phyloP scores from a whole-genome alignment of 2,113 vertebrate genomes.

The Tapirus terrestris region DNA sequence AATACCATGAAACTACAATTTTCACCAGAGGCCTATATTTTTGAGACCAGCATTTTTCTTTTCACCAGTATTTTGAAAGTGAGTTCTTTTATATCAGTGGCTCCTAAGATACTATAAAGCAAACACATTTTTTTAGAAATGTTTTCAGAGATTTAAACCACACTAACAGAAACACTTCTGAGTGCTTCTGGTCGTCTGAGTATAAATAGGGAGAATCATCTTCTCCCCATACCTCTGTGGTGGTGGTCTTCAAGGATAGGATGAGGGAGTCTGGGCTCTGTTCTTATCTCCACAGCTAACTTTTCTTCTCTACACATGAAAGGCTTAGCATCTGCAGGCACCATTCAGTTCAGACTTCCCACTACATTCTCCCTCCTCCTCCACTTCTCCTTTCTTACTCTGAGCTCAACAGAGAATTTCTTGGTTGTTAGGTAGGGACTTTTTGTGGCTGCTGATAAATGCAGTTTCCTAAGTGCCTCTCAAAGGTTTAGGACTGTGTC shows the following conservation, averaged over 20 bases:
- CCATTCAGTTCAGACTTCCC: neutral
- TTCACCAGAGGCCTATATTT: conserved; percentile 72
- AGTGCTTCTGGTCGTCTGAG: neutral
- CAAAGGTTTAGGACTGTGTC: neutral
- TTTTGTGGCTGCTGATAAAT: conserved; percentile 25
- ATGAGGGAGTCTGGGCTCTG: neutral
- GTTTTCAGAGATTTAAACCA: conserved; percentile 64
- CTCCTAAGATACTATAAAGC: conserved; percentile 64
- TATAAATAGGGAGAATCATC: neutral
- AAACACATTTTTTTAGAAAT: conserved; percentile 65
- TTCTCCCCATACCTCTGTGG: neutral
- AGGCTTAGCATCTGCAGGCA: neutral
- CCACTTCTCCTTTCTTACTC: neutral
- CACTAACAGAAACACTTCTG: neutral
- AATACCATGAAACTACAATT: conserved; percentile 72
- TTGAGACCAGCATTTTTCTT: conserved; percentile 73
- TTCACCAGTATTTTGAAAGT: conserved; percentile 72
- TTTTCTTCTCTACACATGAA: neutral
- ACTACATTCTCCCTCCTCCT: neutral
- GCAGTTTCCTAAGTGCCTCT: conserved; percentile 4
- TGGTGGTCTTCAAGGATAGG: neutral
- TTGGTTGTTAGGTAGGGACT: neutral
- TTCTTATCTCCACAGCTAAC: neutral
- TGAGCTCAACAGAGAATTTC: neutral
- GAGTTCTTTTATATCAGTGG: conserved; percentile 74